phyloP scores from a whole-genome alignment of 2,797 vertebrate genomes.

The Alfaro cultratus region DNA sequence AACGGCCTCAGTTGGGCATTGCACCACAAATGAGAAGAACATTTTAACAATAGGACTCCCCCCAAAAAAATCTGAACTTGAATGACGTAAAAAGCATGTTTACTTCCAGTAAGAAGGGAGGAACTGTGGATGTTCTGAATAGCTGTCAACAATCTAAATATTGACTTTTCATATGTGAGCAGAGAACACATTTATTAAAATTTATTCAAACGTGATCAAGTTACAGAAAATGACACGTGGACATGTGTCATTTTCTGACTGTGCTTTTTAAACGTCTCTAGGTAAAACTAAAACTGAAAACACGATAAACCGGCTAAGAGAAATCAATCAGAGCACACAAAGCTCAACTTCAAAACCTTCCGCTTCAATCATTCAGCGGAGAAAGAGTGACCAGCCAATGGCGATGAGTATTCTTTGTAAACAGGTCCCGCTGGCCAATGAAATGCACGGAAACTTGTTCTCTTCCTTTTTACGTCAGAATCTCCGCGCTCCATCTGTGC shows the following conservation, averaged over 20 bases:
- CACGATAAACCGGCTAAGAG: not conserved
- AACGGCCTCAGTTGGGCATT: not conserved
- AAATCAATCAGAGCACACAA: conserved; percentile 26
- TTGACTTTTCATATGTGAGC: not conserved
- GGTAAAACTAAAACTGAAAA: not conserved
- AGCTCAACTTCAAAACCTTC: conserved; percentile 30
- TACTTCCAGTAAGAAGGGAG: not conserved
- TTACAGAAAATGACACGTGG: not conserved
- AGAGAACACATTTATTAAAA: not conserved
- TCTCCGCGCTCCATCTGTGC: not conserved
- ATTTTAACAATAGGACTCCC: not conserved
- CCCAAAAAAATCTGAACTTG: not conserved
- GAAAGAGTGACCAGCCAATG: conserved; percentile 49
- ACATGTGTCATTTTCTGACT: not conserved
- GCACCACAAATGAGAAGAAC: too few relatives aligned
- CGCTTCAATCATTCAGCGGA: conserved; percentile 27
- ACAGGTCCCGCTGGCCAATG: conserved; percentile 71
- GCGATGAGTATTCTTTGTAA: conserved; percentile 28
- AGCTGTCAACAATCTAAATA: not conserved
- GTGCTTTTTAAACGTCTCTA: not conserved
- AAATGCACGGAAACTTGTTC: not conserved
- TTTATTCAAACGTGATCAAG: not conserved
- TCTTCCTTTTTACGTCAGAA: conserved; percentile 62
- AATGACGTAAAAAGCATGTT: not conserved
- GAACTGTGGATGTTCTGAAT: not conserved